Evolutionary conservation across 1,140 invertebrate genomes (phyloP).

Genomic region (Drosophila nasuta): DNA sequence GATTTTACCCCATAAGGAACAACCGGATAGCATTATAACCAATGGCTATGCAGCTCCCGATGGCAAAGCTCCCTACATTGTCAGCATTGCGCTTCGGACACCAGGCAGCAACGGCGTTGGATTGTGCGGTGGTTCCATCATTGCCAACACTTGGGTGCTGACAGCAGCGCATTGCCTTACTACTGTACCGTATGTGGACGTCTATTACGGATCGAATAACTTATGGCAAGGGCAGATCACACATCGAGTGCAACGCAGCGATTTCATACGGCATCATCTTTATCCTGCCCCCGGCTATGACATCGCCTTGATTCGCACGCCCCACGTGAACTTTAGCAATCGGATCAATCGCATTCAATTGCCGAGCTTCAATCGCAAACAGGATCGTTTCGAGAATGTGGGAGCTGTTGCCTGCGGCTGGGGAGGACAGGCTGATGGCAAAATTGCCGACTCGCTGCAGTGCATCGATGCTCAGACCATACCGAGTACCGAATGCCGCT

Average conservation of each 20-base stretch:
- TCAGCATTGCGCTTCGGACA: constrained; percentile 78
- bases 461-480: constrained; percentile 63
- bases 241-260: constrained; percentile 44
- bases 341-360: constrained; percentile 48
- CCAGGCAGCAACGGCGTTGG: constrained; percentile 50
- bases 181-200: constrained; percentile 43
- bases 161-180: constrained; percentile 87
- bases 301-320: constrained; percentile 62
- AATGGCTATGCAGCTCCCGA: constrained; percentile 59
- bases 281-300: constrained; percentile 52
- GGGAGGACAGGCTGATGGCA: constrained; percentile 51
- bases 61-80: constrained; percentile 86
- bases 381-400: constrained; percentile 40
- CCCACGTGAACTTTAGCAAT: constrained; percentile 36
- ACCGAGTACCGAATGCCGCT: constrained; percentile 46
- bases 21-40: constrained; percentile 51
- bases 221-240: constrained; percentile 37
- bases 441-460: constrained; percentile 54
- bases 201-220: constrained; percentile 67
- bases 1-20: not conserved
- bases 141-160: constrained; percentile 86
- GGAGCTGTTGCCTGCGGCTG: constrained; percentile 59
- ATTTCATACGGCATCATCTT: constrained; percentile 51
- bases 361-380: constrained; percentile 30
- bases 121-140: constrained; percentile 87